Evolutionary conservation across 2,113 vertebrate species (phyloP).

Genomic region (Nothoprocta pentlandii): DNA sequence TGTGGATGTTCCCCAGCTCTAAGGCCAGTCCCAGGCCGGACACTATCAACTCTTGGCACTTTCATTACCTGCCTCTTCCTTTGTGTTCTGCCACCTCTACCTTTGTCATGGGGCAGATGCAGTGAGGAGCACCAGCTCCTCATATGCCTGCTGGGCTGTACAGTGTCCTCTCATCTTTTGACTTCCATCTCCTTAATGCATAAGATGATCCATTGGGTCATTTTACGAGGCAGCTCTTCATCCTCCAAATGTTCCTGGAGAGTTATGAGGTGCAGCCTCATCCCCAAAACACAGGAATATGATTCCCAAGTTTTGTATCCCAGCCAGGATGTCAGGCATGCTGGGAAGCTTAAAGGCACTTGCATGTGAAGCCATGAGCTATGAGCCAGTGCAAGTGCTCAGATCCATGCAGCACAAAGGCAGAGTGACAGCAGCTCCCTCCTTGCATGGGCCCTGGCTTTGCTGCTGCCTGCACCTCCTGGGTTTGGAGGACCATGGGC

Average conservation of each 20-base stretch:
- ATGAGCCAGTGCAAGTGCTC: neutral
- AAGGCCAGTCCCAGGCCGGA: neutral
- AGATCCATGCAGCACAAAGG: fast-evolving
- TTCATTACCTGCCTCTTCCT: neutral
- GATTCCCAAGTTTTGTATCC: neutral
- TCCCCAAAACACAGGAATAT: neutral
- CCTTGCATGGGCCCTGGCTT: neutral
- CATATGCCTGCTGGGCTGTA: fast-evolving
- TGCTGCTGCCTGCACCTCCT: neutral
- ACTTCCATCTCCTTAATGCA: neutral
- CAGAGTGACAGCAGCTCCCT: neutral
- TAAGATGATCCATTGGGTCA: fast-evolving
- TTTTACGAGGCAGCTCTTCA: neutral
- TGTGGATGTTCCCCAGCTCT: neutral
- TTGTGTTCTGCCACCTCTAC: fast-evolving
- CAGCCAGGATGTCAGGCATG: neutral
- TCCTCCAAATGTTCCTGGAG: fast-evolving
- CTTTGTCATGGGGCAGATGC: neutral
- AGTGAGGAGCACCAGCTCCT: neutral
- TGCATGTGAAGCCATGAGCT: fast-evolving
- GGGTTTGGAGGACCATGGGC: neutral
- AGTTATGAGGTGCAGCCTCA: neutral
- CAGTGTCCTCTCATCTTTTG: neutral
- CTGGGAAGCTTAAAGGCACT: neutral
- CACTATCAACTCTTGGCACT: neutral